These are phyloP conservation scores for Cheiracanthium punctorium DNA, from an alignment of 2,888 invertebrate species.

Conservation along the genomic window DNA sequence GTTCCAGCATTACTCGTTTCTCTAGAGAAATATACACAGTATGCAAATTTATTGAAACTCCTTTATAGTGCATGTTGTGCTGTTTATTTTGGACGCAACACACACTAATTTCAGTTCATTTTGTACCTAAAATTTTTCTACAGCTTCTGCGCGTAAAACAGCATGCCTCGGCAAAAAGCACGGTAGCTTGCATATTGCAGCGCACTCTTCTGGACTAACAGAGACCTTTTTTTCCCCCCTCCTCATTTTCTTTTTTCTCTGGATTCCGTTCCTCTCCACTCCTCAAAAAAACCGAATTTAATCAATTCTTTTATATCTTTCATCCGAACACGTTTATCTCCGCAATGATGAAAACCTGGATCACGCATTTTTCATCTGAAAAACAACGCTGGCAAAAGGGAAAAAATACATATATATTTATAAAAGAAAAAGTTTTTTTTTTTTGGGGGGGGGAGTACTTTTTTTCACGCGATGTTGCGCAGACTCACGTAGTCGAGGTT, in stretches of 20 bases:
- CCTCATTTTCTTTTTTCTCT: too few species aligned
- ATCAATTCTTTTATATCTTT: constrained; percentile 13
- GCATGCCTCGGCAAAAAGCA: too few species aligned
- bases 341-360: constrained; percentile 26
- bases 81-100: too few species aligned
- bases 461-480: constrained; percentile 1
- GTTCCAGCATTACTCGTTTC: too few species aligned
- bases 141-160: too few species aligned
- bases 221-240: background rate
- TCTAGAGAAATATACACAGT: too few species aligned
- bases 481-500: background rate
- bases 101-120: too few species aligned
- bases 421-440: constrained; percentile 13
- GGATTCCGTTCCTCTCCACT: background rate
- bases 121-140: too few species aligned
- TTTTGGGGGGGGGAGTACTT: background rate
- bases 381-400: background rate
- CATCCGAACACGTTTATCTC: constrained; percentile 7
- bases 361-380: constrained; percentile 28
- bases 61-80: too few species aligned
- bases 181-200: too few species aligned
- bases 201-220: too few species aligned
- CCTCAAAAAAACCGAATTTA: background rate
- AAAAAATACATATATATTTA: constrained; percentile 27
- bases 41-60: too few species aligned